Percentiles rank a stretch among this genome's conserved stretches.
Evolutionary conservation across 2,113 vertebrate species (phyloP).

Genomic region (Tragelaphus imberbis): DNA sequence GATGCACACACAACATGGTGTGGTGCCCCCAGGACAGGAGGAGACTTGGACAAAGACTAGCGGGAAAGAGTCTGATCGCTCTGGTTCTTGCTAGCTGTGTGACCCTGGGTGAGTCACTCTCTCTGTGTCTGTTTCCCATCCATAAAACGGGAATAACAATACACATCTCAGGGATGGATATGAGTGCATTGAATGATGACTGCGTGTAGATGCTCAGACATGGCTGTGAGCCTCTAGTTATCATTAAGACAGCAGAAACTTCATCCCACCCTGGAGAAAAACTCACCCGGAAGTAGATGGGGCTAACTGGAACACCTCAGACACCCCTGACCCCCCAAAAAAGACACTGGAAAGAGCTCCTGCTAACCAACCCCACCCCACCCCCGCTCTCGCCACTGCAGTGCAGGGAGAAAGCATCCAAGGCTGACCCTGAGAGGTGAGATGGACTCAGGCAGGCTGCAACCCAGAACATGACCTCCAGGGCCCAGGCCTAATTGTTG

Average conservation of each 20-base stretch:
- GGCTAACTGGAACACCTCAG: not conserved
- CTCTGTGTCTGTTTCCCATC: not conserved
- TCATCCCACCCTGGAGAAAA: too few species aligned
- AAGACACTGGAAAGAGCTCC: not conserved
- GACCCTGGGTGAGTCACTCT: not conserved
- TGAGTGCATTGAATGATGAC: rapidly evolving
- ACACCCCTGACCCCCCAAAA: not conserved
- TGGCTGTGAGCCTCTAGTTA: not conserved
- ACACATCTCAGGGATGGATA: rapidly evolving
- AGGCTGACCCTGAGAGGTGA: not conserved
- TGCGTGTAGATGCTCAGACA: not conserved
- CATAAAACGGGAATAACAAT: not conserved
- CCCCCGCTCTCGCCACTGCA: rapidly evolving
- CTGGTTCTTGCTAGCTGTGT: not conserved
- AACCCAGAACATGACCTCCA: not conserved
- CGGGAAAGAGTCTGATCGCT: not conserved
- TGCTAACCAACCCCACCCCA: not conserved
- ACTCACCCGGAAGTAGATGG: not conserved
- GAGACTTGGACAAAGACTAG: not conserved
- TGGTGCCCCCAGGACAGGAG: not conserved
- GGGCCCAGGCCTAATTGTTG: conserved; percentile 63
- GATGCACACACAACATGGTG: too few species aligned
- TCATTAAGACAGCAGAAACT: rapidly evolving
- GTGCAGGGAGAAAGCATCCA: not conserved
- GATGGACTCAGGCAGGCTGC: not conserved